phyloP scores from a whole-genome alignment of 1,140 invertebrate genomes.

The Caenorhabditis inopinata region DNA sequence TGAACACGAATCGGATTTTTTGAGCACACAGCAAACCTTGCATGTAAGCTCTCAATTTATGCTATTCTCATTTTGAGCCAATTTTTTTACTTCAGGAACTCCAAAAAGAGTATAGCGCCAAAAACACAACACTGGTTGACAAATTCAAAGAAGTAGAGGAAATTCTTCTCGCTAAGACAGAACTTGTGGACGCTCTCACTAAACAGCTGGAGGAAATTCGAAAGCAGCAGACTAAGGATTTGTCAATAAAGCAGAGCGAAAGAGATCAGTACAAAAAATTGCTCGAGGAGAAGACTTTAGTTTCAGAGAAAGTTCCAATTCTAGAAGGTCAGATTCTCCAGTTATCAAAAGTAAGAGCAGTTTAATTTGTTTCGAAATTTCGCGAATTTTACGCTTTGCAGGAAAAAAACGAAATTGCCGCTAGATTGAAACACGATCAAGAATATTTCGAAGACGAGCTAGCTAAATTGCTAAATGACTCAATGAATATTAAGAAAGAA shows the following conservation, averaged over 20 bases:
- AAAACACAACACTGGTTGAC: slow-evolving; percentile 51
- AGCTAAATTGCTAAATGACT: slow-evolving; percentile 43
- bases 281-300: background rate
- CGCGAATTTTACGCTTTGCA: background rate
- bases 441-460: slow-evolving; percentile 21
- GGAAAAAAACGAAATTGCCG: slow-evolving; percentile 10
- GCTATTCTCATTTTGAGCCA: background rate
- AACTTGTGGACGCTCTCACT: slow-evolving; percentile 56
- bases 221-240: slow-evolving; percentile 41
- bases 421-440: slow-evolving; percentile 30
- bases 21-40: slow-evolving; percentile 40
- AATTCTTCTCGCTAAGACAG: slow-evolving; percentile 57
- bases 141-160: slow-evolving; percentile 61
- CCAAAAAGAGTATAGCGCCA: slow-evolving; percentile 55
- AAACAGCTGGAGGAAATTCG: slow-evolving; percentile 58
- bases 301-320: slow-evolving; percentile 25
- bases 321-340: slow-evolving; percentile 3
- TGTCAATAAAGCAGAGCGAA: slow-evolving; percentile 52
- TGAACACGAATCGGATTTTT: slow-evolving; percentile 55
- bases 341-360: slow-evolving; percentile 39
- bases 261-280: slow-evolving; percentile 51
- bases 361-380: background rate
- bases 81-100: slow-evolving; percentile 44
- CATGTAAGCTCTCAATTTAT: slow-evolving; percentile 33
- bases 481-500: slow-evolving; percentile 49